These are phyloP conservation scores for Karalla daura DNA, from an alignment of 2,797 vertebrate genomes.

Conservation along the genomic window DNA sequence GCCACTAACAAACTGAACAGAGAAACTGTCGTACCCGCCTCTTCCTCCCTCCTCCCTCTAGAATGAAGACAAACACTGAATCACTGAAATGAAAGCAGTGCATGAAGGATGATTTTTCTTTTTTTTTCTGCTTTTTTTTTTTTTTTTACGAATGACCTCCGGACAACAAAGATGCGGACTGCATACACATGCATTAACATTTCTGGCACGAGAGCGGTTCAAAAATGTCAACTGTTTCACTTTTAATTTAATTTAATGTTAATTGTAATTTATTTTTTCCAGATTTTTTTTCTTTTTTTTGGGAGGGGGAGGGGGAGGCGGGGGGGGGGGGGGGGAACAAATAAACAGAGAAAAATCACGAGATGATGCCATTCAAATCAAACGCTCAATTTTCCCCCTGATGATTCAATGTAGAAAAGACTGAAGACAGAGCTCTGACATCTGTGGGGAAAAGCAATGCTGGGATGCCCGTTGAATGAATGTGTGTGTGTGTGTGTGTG, in stretches of 20 bases:
- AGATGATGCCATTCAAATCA: slow-evolving; percentile 74
- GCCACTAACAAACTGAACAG: slow-evolving; percentile 82
- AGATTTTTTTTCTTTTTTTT: too few relatives aligned
- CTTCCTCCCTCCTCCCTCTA: slow-evolving; percentile 60
- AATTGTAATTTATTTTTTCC: slow-evolving; percentile 82
- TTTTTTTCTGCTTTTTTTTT: slow-evolving; percentile 36
- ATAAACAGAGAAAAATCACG: slow-evolving; percentile 75
- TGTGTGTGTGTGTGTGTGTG: slow-evolving; percentile 54
- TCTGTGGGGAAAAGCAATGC: slow-evolving; percentile 42
- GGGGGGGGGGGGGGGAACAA: too few relatives aligned
- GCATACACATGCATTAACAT: slow-evolving; percentile 73
- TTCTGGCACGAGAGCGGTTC: slow-evolving; percentile 80
- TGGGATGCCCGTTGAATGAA: slow-evolving; percentile 50
- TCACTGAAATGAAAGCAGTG: slow-evolving; percentile 64
- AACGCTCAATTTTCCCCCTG: slow-evolving; percentile 53
- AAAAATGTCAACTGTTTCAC: slow-evolving; percentile 75
- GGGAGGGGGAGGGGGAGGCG: too few relatives aligned
- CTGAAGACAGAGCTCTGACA: slow-evolving; percentile 56
- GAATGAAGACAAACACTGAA: slow-evolving; percentile 67
- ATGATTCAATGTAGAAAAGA: slow-evolving; percentile 62
- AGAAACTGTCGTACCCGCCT: slow-evolving; percentile 69
- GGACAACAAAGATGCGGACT: slow-evolving; percentile 63
- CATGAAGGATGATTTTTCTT: slow-evolving; percentile 73
- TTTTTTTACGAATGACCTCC: slow-evolving; percentile 49
- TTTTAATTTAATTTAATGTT: slow-evolving; percentile 86